Evolutionary conservation across 2,113 vertebrate species (phyloP), one percentile per base, ranked within the genome.

Genomic region (Nerophis lumbriciformis): DNA sequence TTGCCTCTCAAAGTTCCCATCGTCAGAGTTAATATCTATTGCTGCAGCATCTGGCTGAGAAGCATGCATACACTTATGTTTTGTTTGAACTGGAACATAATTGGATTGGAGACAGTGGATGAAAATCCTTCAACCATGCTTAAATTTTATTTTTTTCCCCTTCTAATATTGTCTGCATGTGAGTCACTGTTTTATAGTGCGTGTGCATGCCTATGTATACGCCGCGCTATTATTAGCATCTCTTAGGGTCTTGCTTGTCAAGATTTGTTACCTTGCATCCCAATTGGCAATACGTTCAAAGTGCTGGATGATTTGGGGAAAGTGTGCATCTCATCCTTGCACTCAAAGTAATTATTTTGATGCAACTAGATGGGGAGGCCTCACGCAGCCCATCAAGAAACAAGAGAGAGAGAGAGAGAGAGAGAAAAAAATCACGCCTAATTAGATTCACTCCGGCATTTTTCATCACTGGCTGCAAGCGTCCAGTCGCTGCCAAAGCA

Each of bases 21-120:
- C 79, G 82, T 75, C 67, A 65, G 81, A 90, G 87, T 88, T 90
- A 84, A 90, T 87, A 87, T 90, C 87, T 72, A 78, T 82, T 78
- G 77, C 83, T 77, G 77, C 75, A 70, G 83, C 76, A 80, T 78
- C 68, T 72, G 83, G 75, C 83, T 83, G 75, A 75, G 73, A 88
- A 83, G 83, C 84, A 79, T 87, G 84, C 81, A 75, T 65, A 69
- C 47, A 75, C 78, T 85, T 84, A 72, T 73, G 35, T 81, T 81
- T 87, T 88, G 88, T 86, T 83, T 88, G 81, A 87, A 84, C 75
- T 78, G 63, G 66, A 80, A 63, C 79, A 80, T 88, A 88, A 89
- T 90, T 88, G 85, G 88, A 89, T 89, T 87, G 87, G 66, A 78
- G 59, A 78, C 57, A 78, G 48, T 82, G 42, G 72, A 86, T 83